Percentiles rank a stretch among this genome's conserved stretches.
phyloP scores from a whole-genome alignment of 2,888 invertebrate species.

The Megalurothrips usitatus region DNA sequence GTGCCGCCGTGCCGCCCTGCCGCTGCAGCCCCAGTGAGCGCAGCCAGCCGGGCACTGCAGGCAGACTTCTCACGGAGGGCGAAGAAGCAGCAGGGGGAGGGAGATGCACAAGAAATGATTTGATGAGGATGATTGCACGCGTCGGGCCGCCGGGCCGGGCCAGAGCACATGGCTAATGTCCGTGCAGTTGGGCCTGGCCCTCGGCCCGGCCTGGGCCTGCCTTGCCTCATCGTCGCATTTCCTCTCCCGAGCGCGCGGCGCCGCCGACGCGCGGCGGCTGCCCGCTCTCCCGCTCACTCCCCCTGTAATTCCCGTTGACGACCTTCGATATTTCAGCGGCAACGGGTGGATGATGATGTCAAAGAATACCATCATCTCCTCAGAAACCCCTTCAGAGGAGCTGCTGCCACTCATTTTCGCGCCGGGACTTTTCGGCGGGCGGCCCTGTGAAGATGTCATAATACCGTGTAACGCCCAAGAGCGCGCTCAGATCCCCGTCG shows the following conservation, averaged over 20 bases:
- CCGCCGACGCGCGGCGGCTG: not conserved
- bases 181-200: not conserved
- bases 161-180: not conserved
- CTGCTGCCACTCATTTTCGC: too few relatives aligned
- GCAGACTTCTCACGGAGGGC: conserved; percentile 7
- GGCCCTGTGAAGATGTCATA: too few relatives aligned
- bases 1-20: not conserved
- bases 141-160: not conserved
- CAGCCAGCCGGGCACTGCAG: not conserved
- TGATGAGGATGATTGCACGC: conserved; percentile 19
- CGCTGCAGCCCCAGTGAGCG: not conserved
- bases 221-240: not conserved
- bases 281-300: too few relatives aligned
- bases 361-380: too few relatives aligned
- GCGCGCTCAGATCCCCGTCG: too few relatives aligned
- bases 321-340: too few relatives aligned
- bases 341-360: too few relatives aligned
- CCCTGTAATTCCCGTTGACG: too few relatives aligned
- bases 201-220: not conserved
- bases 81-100: not conserved
- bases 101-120: conserved; percentile 25
- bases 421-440: too few relatives aligned
- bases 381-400: too few relatives aligned
- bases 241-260: not conserved
- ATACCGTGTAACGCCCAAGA: too few relatives aligned